Evolutionary conservation across 2,888 invertebrate species (phyloP).

Genomic region (Orthosia gracilis): DNA sequence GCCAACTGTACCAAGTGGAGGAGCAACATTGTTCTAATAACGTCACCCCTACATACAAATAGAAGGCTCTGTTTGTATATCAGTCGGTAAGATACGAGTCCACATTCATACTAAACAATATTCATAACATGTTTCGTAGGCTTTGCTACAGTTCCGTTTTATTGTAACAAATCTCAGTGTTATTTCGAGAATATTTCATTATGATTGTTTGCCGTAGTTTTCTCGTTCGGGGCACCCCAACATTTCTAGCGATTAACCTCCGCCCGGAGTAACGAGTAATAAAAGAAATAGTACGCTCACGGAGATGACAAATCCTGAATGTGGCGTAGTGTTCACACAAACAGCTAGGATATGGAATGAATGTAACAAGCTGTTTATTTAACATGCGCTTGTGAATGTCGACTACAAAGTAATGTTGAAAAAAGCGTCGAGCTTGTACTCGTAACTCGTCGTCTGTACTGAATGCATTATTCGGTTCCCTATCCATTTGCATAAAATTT

Average conservation of each 20-base stretch:
- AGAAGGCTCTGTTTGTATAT: conserved; percentile 14
- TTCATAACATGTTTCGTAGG: not conserved
- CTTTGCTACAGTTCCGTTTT: conserved; percentile 18
- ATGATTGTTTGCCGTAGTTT: conserved; percentile 28
- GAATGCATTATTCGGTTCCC: too few relatives aligned
- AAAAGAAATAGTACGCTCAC: conserved; percentile 45
- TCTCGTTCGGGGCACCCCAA: conserved; percentile 33
- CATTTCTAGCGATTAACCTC: conserved; percentile 49
- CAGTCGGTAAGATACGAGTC: not conserved
- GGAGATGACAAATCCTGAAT: conserved; percentile 33
- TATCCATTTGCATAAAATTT: too few relatives aligned
- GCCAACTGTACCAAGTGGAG: conserved; percentile 11
- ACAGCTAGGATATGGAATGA: conserved; percentile 23
- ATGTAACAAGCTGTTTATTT: conserved; percentile 30
- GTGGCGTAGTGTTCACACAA: conserved; percentile 18
- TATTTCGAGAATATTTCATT: conserved; percentile 47
- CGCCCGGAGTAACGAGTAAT: conserved; percentile 35
- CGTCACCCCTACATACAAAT: not conserved
- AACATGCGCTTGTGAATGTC: conserved; percentile 8
- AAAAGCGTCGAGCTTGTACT: too few relatives aligned
- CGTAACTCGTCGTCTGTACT: too few relatives aligned
- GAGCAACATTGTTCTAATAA: conserved; percentile 25
- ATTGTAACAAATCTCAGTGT: conserved; percentile 26
- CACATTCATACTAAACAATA: not conserved
- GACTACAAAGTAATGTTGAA: not conserved